phyloP scores from a whole-genome alignment of 2,113 vertebrate species.

The Zingel zingel region DNA sequence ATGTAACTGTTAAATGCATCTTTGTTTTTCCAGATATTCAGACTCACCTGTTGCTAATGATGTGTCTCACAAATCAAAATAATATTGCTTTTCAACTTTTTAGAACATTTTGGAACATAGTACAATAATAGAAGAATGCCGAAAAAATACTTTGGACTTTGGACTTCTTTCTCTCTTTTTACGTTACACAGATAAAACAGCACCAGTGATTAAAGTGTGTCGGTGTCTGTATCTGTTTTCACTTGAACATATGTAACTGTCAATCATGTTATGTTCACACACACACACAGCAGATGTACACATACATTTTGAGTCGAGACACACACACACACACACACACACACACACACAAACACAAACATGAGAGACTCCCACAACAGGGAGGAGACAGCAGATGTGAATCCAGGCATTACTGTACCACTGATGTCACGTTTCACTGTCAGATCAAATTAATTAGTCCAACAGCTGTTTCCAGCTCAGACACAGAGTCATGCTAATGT shows the following conservation, averaged over 20 bases:
- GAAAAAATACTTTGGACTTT: too few species aligned
- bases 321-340: not conserved
- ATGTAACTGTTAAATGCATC: not conserved
- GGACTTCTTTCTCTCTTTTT: too few species aligned
- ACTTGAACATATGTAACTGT: conserved; percentile 10
- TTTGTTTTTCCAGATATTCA: not conserved
- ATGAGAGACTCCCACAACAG: conserved; percentile 10
- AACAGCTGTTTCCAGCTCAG: conserved; percentile 48
- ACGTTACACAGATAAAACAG: not conserved
- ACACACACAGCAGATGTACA: too few species aligned
- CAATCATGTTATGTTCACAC: not conserved
- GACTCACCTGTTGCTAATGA: not conserved
- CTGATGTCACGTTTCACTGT: conserved; percentile 45
- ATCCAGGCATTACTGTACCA: conserved; percentile 39
- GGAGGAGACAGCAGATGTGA: conserved; percentile 42
- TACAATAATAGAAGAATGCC: too few species aligned
- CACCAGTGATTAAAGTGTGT: not conserved
- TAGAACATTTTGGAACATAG: not conserved
- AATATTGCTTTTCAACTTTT: not conserved
- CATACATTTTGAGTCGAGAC: too few species aligned
- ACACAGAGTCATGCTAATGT: conserved; percentile 1
- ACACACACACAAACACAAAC: conserved; percentile 31
- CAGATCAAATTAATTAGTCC: conserved; percentile 34
- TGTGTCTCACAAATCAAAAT: not conserved
- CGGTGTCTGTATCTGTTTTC: not conserved